Evolutionary conservation across 2,797 vertebrate genomes (phyloP).

Genomic region (Acanthopagrus latus): DNA sequence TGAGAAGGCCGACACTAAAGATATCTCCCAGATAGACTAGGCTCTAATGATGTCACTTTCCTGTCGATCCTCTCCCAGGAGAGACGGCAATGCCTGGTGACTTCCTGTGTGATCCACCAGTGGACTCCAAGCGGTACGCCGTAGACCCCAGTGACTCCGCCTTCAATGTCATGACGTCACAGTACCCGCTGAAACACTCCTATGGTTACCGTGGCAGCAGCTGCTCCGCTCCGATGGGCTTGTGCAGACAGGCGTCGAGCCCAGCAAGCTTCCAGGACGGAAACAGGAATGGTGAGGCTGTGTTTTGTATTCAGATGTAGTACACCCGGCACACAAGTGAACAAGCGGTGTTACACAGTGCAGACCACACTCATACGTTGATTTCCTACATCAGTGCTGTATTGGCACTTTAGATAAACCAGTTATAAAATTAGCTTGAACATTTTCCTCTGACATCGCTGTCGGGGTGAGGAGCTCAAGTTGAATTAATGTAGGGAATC

Average conservation of each 20-base stretch:
- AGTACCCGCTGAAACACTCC: constrained; percentile 80
- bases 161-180: constrained; percentile 84
- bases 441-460: too few relatives aligned
- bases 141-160: constrained; percentile 86
- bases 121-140: constrained; percentile 86
- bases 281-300: constrained; percentile 91
- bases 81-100: constrained; percentile 89
- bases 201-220: constrained; percentile 82
- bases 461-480: too few relatives aligned
- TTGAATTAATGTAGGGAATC: too few relatives aligned
- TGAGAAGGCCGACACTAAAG: background rate
- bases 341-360: background rate
- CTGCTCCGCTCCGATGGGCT: constrained; percentile 75
- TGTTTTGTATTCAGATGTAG: background rate
- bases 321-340: background rate
- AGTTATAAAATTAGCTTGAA: background rate
- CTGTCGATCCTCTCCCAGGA: constrained; percentile 66
- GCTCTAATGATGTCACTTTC: constrained; percentile 6
- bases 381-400: background rate
- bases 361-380: background rate
- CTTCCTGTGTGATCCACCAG: constrained; percentile 83
- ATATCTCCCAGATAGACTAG: background rate
- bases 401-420: background rate
- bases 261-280: constrained; percentile 88
- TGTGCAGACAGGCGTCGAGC: constrained; percentile 88